Evolutionary conservation across 1,140 invertebrate genomes (phyloP).

Genomic region (Ceratina australensis): DNA sequence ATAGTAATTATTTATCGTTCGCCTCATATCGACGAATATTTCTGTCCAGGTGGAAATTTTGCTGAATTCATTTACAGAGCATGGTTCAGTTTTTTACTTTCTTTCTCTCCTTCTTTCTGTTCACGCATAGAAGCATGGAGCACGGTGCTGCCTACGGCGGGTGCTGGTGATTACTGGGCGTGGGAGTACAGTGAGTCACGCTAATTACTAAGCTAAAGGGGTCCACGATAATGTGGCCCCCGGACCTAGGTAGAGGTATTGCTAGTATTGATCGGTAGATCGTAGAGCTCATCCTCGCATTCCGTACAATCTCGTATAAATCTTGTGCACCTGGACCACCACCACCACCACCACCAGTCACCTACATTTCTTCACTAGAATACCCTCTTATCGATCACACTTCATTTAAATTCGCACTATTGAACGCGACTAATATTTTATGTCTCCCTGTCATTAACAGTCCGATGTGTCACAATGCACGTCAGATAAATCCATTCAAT

Average conservation of each 20-base stretch:
- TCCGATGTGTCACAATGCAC: no score
- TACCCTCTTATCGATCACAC: neutral
- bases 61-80: conserved; percentile 22
- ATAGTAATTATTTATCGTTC: neutral
- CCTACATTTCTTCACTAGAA: neutral
- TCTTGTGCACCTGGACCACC: conserved; percentile 8
- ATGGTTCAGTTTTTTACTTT: conserved; percentile 67
- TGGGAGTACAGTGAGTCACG: conserved; percentile 78
- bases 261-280: conserved; percentile 56
- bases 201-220: conserved; percentile 57
- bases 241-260: conserved; percentile 41
- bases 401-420: neutral
- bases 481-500: no score
- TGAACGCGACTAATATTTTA: no score
- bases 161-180: conserved; percentile 77
- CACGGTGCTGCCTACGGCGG: conserved; percentile 77
- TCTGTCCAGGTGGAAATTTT: conserved; percentile 1
- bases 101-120: conserved; percentile 71
- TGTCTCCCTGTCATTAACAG: no score
- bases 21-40: neutral
- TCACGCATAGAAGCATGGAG: conserved; percentile 77
- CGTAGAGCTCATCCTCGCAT: conserved; percentile 25
- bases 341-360: neutral
- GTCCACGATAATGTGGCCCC: conserved; percentile 40
- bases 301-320: neutral